Conservation (phyloP, 2,113 vertebrate species). For the Eonycteris spelaea region DNA sequence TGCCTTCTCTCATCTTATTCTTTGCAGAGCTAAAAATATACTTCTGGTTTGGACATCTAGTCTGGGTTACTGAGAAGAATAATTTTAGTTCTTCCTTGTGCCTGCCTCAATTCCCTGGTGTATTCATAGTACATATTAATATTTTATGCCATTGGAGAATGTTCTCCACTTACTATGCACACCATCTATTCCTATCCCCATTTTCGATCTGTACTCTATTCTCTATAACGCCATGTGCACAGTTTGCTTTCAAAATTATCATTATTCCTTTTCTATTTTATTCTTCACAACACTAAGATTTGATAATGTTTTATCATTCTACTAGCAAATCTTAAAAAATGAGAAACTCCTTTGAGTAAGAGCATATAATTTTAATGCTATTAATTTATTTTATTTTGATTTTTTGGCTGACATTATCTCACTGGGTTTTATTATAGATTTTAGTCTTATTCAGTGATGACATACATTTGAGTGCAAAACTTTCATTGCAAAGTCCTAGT, state of each 20-base stretch:
- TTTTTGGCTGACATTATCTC: constrained; percentile 35
- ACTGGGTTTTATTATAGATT: constrained; percentile 42
- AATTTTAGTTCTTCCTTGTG: neutral
- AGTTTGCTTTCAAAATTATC: neutral
- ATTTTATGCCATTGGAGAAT: neutral
- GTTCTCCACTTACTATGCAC: neutral
- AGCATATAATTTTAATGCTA: constrained; percentile 51
- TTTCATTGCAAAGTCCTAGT: constrained; percentile 14
- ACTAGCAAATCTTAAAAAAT: constrained; percentile 38
- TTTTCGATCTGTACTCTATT: neutral
- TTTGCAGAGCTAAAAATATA: constrained; percentile 16
- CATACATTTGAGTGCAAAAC: constrained; percentile 1
- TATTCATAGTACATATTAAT: neutral
- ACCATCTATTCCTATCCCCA: neutral
- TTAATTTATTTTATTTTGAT: constrained; percentile 51
- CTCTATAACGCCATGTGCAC: neutral
- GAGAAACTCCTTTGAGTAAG: constrained; percentile 39
- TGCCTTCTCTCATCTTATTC: neutral
- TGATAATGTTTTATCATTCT: constrained; percentile 15
- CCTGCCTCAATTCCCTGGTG: neutral
- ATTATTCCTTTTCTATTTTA: constrained; percentile 5
- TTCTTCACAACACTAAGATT: neutral
- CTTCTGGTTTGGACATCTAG: neutral
- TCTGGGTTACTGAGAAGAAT: neutral
- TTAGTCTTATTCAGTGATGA: constrained; percentile 37